These are phyloP conservation scores for Acipenser transmontanus DNA, from an alignment of 2,797 vertebrate species.

Conservation along the genomic window DNA sequence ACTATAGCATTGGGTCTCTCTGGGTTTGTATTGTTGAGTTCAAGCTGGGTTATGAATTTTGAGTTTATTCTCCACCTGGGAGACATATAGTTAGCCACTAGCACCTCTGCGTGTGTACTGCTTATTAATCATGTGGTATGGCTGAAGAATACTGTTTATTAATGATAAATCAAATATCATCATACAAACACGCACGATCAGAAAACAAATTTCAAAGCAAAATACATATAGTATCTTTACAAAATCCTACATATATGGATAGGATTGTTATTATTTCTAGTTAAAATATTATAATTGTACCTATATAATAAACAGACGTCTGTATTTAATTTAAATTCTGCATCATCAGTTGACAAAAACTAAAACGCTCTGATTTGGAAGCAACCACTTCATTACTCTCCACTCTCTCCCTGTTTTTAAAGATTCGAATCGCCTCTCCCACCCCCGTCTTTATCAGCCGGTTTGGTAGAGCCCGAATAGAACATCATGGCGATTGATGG, in stretches of 20 bases:
- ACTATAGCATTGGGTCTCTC: no score
- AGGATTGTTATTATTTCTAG: neutral
- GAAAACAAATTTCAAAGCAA: conserved; percentile 6
- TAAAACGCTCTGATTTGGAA: conserved; percentile 29
- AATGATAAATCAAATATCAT: neutral
- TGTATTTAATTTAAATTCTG: neutral
- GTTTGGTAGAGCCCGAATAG: conserved; percentile 73
- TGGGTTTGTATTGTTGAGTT: no score
- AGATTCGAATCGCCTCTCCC: conserved; percentile 29
- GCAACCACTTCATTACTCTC: conserved; percentile 33
- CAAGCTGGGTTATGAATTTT: no score
- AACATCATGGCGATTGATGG: conserved; percentile 95
- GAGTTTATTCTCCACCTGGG: no score
- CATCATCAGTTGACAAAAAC: neutral
- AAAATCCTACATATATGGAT: neutral
- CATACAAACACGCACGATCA: neutral
- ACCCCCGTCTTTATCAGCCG: conserved; percentile 44
- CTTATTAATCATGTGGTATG: neutral
- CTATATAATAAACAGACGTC: neutral
- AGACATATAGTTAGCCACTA: no score
- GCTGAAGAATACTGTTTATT: neutral
- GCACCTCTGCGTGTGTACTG: no score
- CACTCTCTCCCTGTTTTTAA: conserved; percentile 25
- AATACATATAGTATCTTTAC: neutral
- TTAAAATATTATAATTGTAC: neutral